phyloP scores from a whole-genome alignment of 2,797 vertebrate species.

The Anguilla megastoma region DNA sequence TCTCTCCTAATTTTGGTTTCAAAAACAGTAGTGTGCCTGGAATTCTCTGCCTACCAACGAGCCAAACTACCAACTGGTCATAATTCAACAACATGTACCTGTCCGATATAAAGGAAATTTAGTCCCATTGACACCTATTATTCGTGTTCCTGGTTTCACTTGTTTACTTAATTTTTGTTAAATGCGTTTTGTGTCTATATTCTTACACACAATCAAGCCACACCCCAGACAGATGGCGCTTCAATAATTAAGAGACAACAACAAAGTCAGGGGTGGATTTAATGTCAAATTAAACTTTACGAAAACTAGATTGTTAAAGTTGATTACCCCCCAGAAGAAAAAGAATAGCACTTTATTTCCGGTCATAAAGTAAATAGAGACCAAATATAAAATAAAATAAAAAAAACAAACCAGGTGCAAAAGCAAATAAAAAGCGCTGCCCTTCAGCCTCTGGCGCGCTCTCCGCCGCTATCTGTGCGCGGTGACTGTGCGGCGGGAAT shows the following conservation, averaged over 20 bases:
- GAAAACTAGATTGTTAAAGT: too few relatives aligned
- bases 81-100: background rate
- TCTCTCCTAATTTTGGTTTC: conserved; percentile 21
- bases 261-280: background rate
- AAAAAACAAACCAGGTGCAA: conserved; percentile 20
- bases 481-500: conserved; percentile 36
- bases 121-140: too few relatives aligned
- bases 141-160: too few relatives aligned
- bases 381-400: background rate
- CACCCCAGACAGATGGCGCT: background rate
- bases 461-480: conserved; percentile 39
- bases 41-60: conserved; percentile 17
- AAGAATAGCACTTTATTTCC: background rate
- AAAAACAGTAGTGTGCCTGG: conserved; percentile 25
- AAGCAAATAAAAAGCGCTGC: background rate
- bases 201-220: background rate
- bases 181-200: background rate
- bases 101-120: background rate
- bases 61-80: background rate
- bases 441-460: background rate
- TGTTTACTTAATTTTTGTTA: background rate
- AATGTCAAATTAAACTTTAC: conserved; percentile 13
- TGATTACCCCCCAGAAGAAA: too few relatives aligned
- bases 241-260: background rate
- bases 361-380: background rate